These are phyloP conservation scores for Sebastes melanostomus DNA, from an alignment of 2,797 vertebrate genomes.

Conservation along the genomic window DNA sequence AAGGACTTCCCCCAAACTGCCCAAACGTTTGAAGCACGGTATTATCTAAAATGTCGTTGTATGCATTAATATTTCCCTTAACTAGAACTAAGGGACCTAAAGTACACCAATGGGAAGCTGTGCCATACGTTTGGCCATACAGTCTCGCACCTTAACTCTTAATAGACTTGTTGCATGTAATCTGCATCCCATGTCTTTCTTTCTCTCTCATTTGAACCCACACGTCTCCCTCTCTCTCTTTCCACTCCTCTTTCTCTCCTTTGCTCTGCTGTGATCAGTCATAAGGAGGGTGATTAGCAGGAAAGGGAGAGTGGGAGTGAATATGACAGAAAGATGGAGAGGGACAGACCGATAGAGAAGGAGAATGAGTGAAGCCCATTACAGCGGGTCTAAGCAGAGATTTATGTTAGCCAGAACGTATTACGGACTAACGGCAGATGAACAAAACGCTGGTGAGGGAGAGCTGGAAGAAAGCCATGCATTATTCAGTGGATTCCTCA, in stretches of 20 bases:
- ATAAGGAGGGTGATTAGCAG: constrained; percentile 1
- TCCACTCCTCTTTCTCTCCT: not conserved
- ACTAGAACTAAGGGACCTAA: not conserved
- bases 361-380: constrained; percentile 49
- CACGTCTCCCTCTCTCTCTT: not conserved
- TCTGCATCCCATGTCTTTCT: not conserved
- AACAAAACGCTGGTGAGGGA: constrained; percentile 39
- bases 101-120: not conserved
- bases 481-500: constrained; percentile 58
- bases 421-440: constrained; percentile 49
- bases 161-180: not conserved
- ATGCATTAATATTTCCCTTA: not conserved
- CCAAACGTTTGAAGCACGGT: not conserved
- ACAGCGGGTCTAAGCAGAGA: constrained; percentile 44
- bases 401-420: constrained; percentile 58
- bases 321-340: constrained; percentile 29
- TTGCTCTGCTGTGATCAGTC: not conserved
- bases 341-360: constrained; percentile 7
- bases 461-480: constrained; percentile 44
- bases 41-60: not conserved
- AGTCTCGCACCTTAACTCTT: not conserved
- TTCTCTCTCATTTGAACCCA: not conserved
- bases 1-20: not conserved
- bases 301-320: not conserved
- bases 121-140: not conserved